Conservation (phyloP, 2,113 vertebrate species). For the Scomber colias region DNA sequence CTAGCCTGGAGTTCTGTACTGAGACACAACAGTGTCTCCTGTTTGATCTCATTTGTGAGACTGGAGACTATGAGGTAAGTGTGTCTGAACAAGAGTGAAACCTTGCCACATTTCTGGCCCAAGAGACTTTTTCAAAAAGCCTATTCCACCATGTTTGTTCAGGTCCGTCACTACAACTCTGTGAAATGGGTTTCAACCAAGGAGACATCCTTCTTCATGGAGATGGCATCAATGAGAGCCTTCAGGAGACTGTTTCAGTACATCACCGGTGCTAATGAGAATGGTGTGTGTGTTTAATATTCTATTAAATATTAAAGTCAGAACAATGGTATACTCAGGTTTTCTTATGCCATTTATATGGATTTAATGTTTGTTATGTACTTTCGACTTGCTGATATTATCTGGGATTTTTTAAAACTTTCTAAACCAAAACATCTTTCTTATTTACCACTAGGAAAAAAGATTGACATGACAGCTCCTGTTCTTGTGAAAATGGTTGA, state of each 20-base stretch:
- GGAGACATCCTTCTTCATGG: slow-evolving; percentile 50
- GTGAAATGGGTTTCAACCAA: slow-evolving; percentile 79
- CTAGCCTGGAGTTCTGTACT: slow-evolving; percentile 46
- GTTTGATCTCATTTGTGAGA: slow-evolving; percentile 72
- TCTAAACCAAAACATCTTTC: neutral
- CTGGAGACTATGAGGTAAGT: slow-evolving; percentile 75
- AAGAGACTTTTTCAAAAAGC: neutral
- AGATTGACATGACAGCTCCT: slow-evolving; percentile 82
- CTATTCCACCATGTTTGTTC: neutral
- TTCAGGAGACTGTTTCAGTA: slow-evolving; percentile 80
- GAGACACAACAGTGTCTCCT: slow-evolving; percentile 80
- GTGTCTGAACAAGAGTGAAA: neutral
- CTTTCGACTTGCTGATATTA: neutral
- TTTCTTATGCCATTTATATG: neutral
- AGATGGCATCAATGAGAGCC: slow-evolving; percentile 25
- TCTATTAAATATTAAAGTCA: neutral
- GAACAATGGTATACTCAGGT: neutral
- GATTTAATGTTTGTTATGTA: neutral
- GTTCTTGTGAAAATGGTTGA: slow-evolving; percentile 64
- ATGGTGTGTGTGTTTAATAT: slow-evolving; percentile 51
- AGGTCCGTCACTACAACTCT: slow-evolving; percentile 80
- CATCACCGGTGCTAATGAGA: slow-evolving; percentile 77
- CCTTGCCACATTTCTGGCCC: neutral
- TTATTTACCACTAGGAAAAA: slow-evolving; percentile 53
- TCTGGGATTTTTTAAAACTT: neutral